Evolutionary conservation across 2,797 vertebrate genomes (phyloP), one percentile per base, ranked within the genome.

Genomic region (Leptoclinus maculatus): DNA sequence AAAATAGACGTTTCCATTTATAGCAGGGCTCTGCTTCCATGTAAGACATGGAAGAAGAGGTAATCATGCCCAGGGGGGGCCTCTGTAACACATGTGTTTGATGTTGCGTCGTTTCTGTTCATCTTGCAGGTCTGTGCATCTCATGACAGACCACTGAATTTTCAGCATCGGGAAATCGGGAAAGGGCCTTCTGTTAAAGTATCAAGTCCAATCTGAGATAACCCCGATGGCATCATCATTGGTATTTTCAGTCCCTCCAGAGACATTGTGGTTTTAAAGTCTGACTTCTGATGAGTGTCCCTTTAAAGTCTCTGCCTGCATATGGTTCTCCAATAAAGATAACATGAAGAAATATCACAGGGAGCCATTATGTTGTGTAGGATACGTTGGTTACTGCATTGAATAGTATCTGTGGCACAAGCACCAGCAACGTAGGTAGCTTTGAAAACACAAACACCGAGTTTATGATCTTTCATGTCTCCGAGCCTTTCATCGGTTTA

Each of bases 341-440:
- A 21, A 54, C 60, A 23, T 36, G 21, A 64, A 58, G 32, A 80
- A 78, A 82, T 62, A 29, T 65, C 65, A 70, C 51, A 64, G 25
- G n/a, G 66, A 19, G 53, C 76, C 63, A 69, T 73, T 79, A 67
- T 47, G 36, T 45, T 34, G 23, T 76, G 76, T 66, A 77, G 71
- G 19, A 74, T 36, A 21, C 25, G 29, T 25, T 47, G 58, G 41
- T 62, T 27, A 69, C 56, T 12, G 23, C 21, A 19, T 39, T 58
- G 59, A 78, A 64, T 25, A 10, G 83, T 79, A 66, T 70, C 76
- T 71, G 63, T 83, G 76, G 27, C 7, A 84, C 75, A 53, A 64
- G n/a, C 47, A 29, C n/a, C 47, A 66, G 39, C 25, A 12, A 39
- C 34, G 25, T 36, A 62, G 2, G 38, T 11, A 59, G 43, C 49